Evolutionary conservation across 2,113 vertebrate genomes (phyloP).

Genomic region (Callorhinus ursinus): DNA sequence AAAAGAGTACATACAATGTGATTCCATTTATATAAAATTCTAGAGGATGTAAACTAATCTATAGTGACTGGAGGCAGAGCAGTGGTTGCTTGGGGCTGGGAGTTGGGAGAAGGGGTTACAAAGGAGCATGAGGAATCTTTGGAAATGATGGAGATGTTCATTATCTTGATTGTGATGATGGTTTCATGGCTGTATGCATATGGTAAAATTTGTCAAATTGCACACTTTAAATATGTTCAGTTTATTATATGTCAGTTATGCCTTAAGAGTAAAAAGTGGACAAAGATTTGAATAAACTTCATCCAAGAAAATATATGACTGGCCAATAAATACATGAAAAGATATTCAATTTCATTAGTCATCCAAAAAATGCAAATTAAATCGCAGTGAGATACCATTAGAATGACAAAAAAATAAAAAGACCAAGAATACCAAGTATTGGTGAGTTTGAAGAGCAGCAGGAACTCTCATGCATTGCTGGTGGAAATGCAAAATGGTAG

Average conservation of each 20-base stretch:
- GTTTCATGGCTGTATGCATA: not conserved
- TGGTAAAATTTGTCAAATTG: not conserved
- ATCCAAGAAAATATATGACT: not conserved
- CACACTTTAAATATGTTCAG: not conserved
- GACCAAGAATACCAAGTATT: not conserved
- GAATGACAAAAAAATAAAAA: slow-evolving; percentile 3
- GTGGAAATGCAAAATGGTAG: not conserved
- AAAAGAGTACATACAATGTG: not conserved
- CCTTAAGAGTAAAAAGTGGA: not conserved
- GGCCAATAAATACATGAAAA: not conserved
- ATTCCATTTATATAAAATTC: not conserved
- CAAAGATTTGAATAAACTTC: slow-evolving; percentile 30
- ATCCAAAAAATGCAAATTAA: not conserved
- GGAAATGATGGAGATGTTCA: not conserved
- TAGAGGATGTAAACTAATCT: slow-evolving; percentile 32
- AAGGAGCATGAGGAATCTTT: not conserved
- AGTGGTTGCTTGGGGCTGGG: not conserved
- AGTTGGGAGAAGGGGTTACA: not conserved
- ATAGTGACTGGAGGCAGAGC: not conserved
- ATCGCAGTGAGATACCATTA: not conserved
- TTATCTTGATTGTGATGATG: slow-evolving; percentile 7
- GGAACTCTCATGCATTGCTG: not conserved
- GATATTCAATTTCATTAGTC: not conserved
- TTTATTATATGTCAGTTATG: not conserved
- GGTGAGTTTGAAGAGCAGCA: not conserved